Evolutionary conservation across 2,797 vertebrate species (phyloP), one percentile per base, ranked within the genome.

Genomic region (Danio aesculapii): DNA sequence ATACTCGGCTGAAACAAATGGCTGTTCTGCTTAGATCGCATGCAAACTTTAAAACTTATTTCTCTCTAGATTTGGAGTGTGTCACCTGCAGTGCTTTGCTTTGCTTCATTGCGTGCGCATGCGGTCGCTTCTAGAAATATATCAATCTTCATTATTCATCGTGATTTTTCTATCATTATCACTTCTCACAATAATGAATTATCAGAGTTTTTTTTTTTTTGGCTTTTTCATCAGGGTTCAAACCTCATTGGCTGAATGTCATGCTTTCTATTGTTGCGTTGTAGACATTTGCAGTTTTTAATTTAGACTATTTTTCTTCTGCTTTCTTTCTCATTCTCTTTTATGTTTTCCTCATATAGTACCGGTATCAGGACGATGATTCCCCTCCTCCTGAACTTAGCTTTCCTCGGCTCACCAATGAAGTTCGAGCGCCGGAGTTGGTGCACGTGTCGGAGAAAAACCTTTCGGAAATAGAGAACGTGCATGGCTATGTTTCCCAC

Each of bases 391-490:
- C 96, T 0, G 97, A 98, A 91, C 97, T 96, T 86, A 95, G 94
- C 62, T 96, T 97, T 90, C 97, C 96, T 83, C 94, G 95, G 80
- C 93, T 99, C 86, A 97, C 96, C 75, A 95, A 96, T 0, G 97
- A 98, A 89, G 93, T 96, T 72, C 95, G 95, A 75, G 95, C 96
- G 6, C 97, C 97, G 0, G 98, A 99, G 87, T 95, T 99, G 2
- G 97, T 99, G 86, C 97, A 99, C 0, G 95, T 99, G 64, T 98
- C 97, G 0, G 97, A 99, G 91, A 98, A 98, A 94, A 99, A 97
- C 89, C 90, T 99, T 59, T 99, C 97, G 10, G 97, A 99, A 88
- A 98, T 99, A 82, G 98, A 99, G 92, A 98, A 99, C 74, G 97
- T 99, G 80, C 98, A 98, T 8, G 98, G 98, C 90, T 98, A 97